These are phyloP conservation scores for Stegostoma tigrinum DNA, from an alignment of 2,113 vertebrate genomes.

Conservation along the genomic window DNA sequence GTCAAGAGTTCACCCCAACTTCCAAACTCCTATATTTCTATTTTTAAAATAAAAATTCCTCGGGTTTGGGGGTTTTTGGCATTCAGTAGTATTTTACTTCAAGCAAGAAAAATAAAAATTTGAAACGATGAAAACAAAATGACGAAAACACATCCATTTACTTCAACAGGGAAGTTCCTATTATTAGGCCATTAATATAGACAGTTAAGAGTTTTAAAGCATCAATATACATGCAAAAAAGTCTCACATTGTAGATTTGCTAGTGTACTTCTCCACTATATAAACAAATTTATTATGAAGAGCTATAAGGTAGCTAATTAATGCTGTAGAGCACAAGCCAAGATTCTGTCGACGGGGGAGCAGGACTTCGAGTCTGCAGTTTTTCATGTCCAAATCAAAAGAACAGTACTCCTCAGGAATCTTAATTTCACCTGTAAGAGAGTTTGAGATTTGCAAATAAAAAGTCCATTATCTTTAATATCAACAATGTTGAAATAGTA, in stretches of 20 bases:
- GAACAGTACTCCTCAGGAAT: slow-evolving; percentile 66
- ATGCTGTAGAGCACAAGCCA: slow-evolving; percentile 81
- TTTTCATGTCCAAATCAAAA: slow-evolving; percentile 57
- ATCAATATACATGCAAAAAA: neutral
- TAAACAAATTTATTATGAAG: slow-evolving; percentile 78
- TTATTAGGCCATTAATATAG: neutral
- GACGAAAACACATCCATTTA: neutral
- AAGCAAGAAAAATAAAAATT: neutral
- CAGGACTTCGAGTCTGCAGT: slow-evolving; percentile 62
- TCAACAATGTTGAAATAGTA: neutral
- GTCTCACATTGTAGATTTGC: slow-evolving; percentile 64
- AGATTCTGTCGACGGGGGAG: slow-evolving; percentile 72
- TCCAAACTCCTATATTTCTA: neutral
- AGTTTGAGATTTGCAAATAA: neutral
- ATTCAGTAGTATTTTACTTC: neutral
- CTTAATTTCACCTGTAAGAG: slow-evolving; percentile 74
- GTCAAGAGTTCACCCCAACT: neutral
- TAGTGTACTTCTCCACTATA: slow-evolving; percentile 58
- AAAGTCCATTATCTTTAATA: neutral
- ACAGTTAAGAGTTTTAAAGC: neutral
- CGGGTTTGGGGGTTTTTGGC: neutral
- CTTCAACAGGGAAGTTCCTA: neutral
- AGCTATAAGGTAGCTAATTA: slow-evolving; percentile 79
- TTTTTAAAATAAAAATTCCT: neutral
- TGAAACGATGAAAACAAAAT: neutral